These are phyloP conservation scores for Trogon surrucura DNA, from an alignment of 2,113 vertebrate genomes.

Conservation along the genomic window DNA sequence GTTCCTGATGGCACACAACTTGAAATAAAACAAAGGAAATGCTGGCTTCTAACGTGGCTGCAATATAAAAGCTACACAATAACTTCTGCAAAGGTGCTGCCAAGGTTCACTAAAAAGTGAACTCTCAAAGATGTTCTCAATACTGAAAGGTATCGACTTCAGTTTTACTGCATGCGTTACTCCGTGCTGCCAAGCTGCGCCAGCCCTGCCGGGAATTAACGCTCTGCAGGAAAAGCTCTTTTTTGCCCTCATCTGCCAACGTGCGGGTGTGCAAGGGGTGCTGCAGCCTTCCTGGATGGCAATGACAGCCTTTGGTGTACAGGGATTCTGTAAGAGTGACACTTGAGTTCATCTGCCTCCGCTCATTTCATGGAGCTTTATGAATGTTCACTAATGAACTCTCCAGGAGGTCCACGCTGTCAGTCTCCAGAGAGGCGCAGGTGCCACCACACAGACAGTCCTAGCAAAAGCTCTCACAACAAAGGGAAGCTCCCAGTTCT, in stretches of 20 bases:
- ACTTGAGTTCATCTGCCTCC: conserved; percentile 38
- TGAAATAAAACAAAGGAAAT: not conserved
- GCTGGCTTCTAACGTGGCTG: not conserved
- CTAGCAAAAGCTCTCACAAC: not conserved
- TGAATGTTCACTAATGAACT: conserved; percentile 41
- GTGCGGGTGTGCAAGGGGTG: not conserved
- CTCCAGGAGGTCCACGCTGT: not conserved
- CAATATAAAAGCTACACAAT: not conserved
- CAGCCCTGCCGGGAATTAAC: not conserved
- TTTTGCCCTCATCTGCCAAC: not conserved
- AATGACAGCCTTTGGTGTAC: not conserved
- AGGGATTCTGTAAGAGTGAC: not conserved
- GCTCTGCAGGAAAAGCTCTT: not conserved
- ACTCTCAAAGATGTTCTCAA: not conserved
- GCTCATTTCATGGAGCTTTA: not conserved
- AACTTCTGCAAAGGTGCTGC: not conserved
- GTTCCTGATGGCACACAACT: not conserved
- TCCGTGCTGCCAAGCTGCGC: not conserved
- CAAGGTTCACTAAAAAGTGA: not conserved
- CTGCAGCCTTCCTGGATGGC: not conserved
- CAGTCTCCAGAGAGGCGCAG: conserved; percentile 28
- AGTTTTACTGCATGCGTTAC: not conserved
- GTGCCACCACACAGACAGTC: not conserved
- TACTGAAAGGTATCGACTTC: not conserved
- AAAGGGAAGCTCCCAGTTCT: not conserved